These are phyloP conservation scores for Nematolebias whitei DNA, from an alignment of 2,113 vertebrate species.

Conservation along the genomic window DNA sequence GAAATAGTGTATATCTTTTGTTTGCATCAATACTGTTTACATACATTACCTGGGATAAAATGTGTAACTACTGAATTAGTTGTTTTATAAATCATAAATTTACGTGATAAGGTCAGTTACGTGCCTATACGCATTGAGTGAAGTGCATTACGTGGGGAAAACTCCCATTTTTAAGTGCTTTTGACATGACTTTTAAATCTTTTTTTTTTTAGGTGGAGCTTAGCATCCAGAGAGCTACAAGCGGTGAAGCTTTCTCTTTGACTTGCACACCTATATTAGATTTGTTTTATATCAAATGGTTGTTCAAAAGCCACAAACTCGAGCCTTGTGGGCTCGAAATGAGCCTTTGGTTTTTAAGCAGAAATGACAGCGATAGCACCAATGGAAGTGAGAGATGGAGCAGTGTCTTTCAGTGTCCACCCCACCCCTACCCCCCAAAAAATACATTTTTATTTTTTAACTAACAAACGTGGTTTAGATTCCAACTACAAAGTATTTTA, in stretches of 20 bases:
- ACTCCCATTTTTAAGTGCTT: slow-evolving; percentile 69
- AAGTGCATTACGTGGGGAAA: slow-evolving; percentile 73
- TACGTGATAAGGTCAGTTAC: slow-evolving; percentile 52
- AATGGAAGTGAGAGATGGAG: slow-evolving; percentile 59
- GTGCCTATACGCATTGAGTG: slow-evolving; percentile 72
- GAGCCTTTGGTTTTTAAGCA: slow-evolving; percentile 42
- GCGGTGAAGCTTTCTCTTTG: slow-evolving; percentile 17
- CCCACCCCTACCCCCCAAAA: no score
- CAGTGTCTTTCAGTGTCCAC: slow-evolving; percentile 69
- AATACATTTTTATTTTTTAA: slow-evolving; percentile 8
- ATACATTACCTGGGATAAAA: slow-evolving; percentile 34
- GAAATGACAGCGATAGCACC: slow-evolving; percentile 62
- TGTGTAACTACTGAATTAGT: slow-evolving; percentile 56
- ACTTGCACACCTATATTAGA: slow-evolving; percentile 10
- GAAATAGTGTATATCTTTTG: slow-evolving; percentile 15
- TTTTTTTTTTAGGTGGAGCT: slow-evolving; percentile 33
- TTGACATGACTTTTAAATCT: slow-evolving; percentile 48
- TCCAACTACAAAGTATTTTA: slow-evolving; percentile 20
- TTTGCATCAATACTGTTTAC: slow-evolving; percentile 56
- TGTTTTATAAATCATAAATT: slow-evolving; percentile 49
- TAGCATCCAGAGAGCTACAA: slow-evolving; percentile 17
- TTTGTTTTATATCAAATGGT: slow-evolving; percentile 26
- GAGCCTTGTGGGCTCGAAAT: slow-evolving; percentile 36
- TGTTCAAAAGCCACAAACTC: slow-evolving; percentile 58
- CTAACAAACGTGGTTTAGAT: slow-evolving; percentile 41